These are phyloP conservation scores for Fregata magnificens DNA, from an alignment of 2,113 vertebrate species.

Conservation along the genomic window DNA sequence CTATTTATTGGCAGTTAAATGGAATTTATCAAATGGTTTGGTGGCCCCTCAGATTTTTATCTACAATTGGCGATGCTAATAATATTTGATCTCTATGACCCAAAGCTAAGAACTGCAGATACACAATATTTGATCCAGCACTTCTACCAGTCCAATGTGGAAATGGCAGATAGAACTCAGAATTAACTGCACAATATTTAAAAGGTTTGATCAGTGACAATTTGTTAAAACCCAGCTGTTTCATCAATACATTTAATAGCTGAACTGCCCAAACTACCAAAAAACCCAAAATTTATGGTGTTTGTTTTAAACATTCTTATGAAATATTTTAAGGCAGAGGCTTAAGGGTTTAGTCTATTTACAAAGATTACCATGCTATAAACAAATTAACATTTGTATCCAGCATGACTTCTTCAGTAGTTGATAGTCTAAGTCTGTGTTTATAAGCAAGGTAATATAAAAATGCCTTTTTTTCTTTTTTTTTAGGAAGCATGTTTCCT, in stretches of 20 bases:
- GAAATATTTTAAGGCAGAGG: neutral
- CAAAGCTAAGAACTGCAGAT: neutral
- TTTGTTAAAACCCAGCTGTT: neutral
- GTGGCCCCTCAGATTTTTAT: neutral
- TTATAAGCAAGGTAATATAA: neutral
- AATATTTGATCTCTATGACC: neutral
- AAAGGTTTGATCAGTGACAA: neutral
- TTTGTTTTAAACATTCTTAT: neutral
- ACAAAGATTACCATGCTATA: neutral
- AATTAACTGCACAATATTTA: neutral
- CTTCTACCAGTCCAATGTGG: neutral
- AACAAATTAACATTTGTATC: constrained; percentile 1
- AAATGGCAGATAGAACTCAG: neutral
- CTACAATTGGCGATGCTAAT: neutral
- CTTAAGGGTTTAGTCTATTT: neutral
- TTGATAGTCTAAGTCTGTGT: neutral
- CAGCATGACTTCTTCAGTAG: neutral
- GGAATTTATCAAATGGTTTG: neutral
- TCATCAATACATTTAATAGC: neutral
- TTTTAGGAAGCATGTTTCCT: neutral
- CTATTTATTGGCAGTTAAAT: neutral
- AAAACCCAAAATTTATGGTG: too few species aligned
- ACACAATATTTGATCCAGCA: neutral
- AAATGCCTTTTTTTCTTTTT: neutral
- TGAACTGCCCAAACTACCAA: neutral